phyloP scores from a whole-genome alignment of 2,888 invertebrate species.

The Dryobotodes eremita region DNA sequence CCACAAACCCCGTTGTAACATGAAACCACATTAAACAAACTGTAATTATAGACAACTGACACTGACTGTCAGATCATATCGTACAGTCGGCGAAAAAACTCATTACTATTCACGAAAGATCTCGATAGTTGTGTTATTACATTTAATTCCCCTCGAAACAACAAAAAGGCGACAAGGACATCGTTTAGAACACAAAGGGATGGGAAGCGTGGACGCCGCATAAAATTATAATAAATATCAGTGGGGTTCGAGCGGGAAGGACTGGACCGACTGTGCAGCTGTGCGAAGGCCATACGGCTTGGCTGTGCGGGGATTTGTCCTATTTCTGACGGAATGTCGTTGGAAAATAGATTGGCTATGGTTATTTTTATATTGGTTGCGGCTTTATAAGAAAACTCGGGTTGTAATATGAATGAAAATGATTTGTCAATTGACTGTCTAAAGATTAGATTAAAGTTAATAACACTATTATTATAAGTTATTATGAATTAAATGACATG shows the following conservation, averaged over 20 bases:
- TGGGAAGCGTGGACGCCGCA: conserved; percentile 83
- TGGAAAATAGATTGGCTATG: conserved; percentile 7
- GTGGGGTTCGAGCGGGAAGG: conserved; percentile 67
- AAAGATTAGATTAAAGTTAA: background rate
- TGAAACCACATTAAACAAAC: conserved; percentile 65
- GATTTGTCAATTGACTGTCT: background rate
- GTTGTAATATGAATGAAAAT: background rate
- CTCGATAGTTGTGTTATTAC: conserved; percentile 69
- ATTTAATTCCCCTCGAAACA: conserved; percentile 81
- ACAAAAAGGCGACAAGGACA: conserved; percentile 84
- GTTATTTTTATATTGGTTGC: conserved; percentile 5
- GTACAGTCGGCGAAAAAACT: conserved; percentile 71
- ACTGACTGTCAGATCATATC: conserved; percentile 78
- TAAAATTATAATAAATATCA: conserved; percentile 90
- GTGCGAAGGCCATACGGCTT: conserved; percentile 43
- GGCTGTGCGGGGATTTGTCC: conserved; percentile 42
- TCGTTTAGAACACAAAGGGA: conserved; percentile 88
- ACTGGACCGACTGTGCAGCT: conserved; percentile 76
- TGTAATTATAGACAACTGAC: conserved; percentile 86
- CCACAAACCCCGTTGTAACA: conserved; percentile 63
- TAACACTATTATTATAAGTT: background rate
- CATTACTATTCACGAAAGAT: conserved; percentile 84
- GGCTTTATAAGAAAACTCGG: no score
- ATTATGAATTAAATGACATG: background rate
- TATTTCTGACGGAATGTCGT: conserved; percentile 31